These are phyloP conservation scores for Drosophila persimilis DNA, from an alignment of 1,140 invertebrate genomes.

Conservation along the genomic window DNA sequence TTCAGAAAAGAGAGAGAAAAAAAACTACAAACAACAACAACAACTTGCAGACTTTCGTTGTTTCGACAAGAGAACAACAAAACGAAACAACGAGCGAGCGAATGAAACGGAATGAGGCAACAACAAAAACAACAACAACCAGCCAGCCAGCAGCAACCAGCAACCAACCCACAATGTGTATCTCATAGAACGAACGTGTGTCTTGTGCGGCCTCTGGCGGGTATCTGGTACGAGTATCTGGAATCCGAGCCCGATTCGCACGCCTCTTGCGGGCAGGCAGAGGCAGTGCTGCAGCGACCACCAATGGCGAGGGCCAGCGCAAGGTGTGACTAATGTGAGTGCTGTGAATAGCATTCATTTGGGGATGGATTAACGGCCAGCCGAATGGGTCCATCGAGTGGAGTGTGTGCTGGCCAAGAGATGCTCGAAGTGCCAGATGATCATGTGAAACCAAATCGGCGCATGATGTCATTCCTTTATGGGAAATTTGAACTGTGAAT, in stretches of 20 bases:
- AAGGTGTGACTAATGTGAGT: constrained; percentile 48
- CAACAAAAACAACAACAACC: constrained; percentile 12
- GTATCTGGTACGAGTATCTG: constrained; percentile 49
- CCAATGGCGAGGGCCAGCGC: constrained; percentile 32
- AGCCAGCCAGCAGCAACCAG: constrained; percentile 15
- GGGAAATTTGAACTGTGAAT: too few species aligned
- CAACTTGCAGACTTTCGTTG: constrained; percentile 23
- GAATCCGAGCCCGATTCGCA: constrained; percentile 22
- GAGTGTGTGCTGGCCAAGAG: too few species aligned
- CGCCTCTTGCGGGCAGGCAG: constrained; percentile 19
- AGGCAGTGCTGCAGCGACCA: constrained; percentile 22
- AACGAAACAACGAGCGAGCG: background rate
- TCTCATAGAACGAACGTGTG: constrained; percentile 34
- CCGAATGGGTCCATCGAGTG: too few species aligned
- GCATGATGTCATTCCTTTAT: too few species aligned
- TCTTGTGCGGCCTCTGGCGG: too few species aligned
- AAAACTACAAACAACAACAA: constrained; percentile 15
- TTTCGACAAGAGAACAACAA: background rate
- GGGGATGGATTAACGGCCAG: too few species aligned
- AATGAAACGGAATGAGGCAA: too few species aligned
- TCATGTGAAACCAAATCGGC: too few species aligned
- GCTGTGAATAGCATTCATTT: constrained; percentile 8
- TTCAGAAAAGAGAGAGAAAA: constrained; percentile 43
- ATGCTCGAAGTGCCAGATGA: background rate
- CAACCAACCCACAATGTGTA: constrained; percentile 40